phyloP scores from a whole-genome alignment of 2,113 vertebrate species.

The Sturnira hondurensis region DNA sequence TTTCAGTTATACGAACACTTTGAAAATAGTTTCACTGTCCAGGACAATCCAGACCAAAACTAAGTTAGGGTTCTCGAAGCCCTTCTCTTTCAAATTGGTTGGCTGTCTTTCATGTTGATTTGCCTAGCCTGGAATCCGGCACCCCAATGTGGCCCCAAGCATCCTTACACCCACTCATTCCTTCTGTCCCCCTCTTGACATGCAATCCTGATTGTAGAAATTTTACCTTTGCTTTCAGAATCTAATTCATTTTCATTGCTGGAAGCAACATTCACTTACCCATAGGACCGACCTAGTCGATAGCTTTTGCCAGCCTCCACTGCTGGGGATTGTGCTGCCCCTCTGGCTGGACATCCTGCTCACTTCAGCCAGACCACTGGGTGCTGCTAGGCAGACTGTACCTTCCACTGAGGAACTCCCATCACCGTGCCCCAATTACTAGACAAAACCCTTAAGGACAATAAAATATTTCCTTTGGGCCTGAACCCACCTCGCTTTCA shows the following conservation, averaged over 20 bases:
- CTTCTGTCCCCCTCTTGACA: too few relatives aligned
- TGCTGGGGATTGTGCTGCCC: not conserved
- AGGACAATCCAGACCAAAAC: not conserved
- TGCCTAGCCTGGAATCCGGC: not conserved
- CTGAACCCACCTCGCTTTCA: not conserved
- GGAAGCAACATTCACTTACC: not conserved
- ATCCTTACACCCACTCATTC: not conserved
- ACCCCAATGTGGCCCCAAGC: not conserved
- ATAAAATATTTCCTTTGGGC: not conserved
- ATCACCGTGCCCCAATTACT: not conserved
- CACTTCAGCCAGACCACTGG: not conserved
- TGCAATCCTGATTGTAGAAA: not conserved
- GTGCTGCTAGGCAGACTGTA: not conserved
- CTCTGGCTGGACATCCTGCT: not conserved
- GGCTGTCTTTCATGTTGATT: not conserved
- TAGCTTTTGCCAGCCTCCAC: not conserved
- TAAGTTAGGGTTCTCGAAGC: not conserved
- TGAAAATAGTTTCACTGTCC: not conserved
- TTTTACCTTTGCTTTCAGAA: not conserved
- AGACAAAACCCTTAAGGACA: not conserved
- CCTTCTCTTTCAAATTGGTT: not conserved
- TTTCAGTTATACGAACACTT: not conserved
- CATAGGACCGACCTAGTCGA: not conserved
- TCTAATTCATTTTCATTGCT: not conserved
- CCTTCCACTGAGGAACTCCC: not conserved